These are phyloP conservation scores for Nomada lathburiana DNA, from an alignment of 2,888 invertebrate genomes.

Conservation along the genomic window DNA sequence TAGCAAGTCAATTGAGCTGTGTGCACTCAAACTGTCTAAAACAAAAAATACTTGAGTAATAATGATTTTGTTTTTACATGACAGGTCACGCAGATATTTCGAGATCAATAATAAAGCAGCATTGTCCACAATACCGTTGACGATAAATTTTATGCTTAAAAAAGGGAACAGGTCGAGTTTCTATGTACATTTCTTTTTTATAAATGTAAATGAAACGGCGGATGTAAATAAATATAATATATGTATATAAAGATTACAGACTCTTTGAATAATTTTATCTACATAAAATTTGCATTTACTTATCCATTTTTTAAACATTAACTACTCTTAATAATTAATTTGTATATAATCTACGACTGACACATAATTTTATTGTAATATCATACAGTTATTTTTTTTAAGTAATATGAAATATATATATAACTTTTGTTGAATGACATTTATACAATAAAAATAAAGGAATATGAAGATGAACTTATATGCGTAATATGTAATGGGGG, in stretches of 20 bases:
- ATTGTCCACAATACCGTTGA: slow-evolving; percentile 85
- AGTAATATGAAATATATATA: not conserved
- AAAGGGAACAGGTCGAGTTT: slow-evolving; percentile 2
- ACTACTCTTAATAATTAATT: not conserved
- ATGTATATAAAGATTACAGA: not conserved
- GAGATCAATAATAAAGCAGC: slow-evolving; percentile 87
- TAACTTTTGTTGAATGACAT: not conserved
- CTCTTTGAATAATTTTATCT: not conserved
- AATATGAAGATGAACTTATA: not conserved
- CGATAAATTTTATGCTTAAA: slow-evolving; percentile 32
- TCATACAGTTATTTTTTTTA: not conserved
- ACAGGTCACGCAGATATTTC: slow-evolving; percentile 87
- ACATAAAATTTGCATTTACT: not conserved
- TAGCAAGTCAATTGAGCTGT: too few relatives aligned
- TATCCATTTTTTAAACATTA: not conserved
- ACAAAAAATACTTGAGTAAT: not conserved
- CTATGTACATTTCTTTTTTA: slow-evolving; percentile 29
- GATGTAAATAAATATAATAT: slow-evolving; percentile 39
- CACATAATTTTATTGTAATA: not conserved
- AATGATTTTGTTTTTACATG: slow-evolving; percentile 70
- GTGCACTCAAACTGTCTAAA: too few relatives aligned
- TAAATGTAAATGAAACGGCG: slow-evolving; percentile 25
- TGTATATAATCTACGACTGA: not conserved
- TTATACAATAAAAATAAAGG: not conserved
- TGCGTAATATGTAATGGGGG: not conserved